Evolutionary conservation across 2,888 invertebrate species (phyloP).

Genomic region (Eupithecia vulgata): DNA sequence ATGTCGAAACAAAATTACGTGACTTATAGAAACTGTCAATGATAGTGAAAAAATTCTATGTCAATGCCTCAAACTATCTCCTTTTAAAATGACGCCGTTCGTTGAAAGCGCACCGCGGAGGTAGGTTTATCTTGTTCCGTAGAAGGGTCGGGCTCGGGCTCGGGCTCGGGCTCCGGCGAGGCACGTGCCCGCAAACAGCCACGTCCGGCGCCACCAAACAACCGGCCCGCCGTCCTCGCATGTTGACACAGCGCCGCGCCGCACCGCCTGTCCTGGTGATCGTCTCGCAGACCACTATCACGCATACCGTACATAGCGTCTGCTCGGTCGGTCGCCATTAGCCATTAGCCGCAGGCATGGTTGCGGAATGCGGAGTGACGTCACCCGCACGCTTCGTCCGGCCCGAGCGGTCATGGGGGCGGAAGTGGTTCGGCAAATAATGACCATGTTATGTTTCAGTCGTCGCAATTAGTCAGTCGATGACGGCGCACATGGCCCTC

Average conservation of each 20-base stretch:
- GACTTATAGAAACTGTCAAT: background rate
- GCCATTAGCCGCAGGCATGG: conserved; percentile 30
- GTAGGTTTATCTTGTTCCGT: background rate
- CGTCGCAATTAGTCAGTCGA: conserved; percentile 2
- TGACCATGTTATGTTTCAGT: conserved; percentile 11
- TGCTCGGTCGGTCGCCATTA: conserved; percentile 18
- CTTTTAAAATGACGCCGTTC: background rate
- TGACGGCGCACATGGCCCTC: conserved; percentile 18
- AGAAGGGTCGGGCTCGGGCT: background rate
- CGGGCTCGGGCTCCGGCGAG: conserved; percentile 52
- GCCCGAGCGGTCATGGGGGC: conserved; percentile 21
- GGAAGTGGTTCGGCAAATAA: conserved; percentile 21
- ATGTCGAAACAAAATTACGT: background rate
- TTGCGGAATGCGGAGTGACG: conserved; percentile 34
- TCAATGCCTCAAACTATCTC: background rate
- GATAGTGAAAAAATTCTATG: too few species aligned
- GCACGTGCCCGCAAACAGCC: conserved; percentile 72
- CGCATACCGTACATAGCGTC: background rate
- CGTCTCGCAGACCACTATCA: too few species aligned
- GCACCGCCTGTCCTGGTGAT: too few species aligned
- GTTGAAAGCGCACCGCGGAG: background rate
- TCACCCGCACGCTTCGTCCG: conserved; percentile 30
- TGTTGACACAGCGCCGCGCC: too few species aligned
- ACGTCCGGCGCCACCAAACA: conserved; percentile 39
- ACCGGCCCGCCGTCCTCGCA: too few species aligned